Evolutionary conservation across 2,113 vertebrate species (phyloP), one percentile per base, ranked within the genome.

Genomic region (Malurus alboscapulatus): DNA sequence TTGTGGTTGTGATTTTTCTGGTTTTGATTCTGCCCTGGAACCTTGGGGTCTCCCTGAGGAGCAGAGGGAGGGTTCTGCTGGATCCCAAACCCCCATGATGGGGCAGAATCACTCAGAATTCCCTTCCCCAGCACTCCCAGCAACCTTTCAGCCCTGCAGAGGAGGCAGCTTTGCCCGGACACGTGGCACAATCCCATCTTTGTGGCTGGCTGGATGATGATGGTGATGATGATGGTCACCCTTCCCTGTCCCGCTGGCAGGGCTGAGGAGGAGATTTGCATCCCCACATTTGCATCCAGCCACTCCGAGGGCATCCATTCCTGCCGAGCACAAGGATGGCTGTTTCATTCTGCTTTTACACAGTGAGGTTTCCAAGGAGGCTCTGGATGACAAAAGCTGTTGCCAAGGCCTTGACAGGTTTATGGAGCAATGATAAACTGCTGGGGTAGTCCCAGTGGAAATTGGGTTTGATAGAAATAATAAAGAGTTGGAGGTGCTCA

Each of bases 401-500:
- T 38, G 38, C 38, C 38, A 38, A 38, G 38, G 38, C 38, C 38
- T 38, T 44, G 91, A 66, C 81, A 91, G 92, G 62, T 92, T 95
- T 96, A 87, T 67, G 25, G 84, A 38, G 54, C 25, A 63, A 51
- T 94, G 94, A 73, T 55, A 20, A 30, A 62, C 66, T 79, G 21
- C 51, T 74, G 42, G 66, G 29, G 18, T 48, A 84, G 87, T 85
- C 87, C 62, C 71, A 20, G 8, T 83, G 81, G 87, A 76, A 91
- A 66, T n/a, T 3, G 3, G 45, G 48, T 32, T 92, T 87, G 86
- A 61, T 92, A n/a, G 57, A 67, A 86, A 67, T 73, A 24, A 85
- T 77, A 45, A 88, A 78, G 69, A 53, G 53, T 17, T 62, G 81
- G 81, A 92, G 66, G 48, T 89, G 87, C 84, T 88, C 87, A 91